phyloP scores from a whole-genome alignment of 2,888 invertebrate species.

The Liposcelis brunnea region DNA sequence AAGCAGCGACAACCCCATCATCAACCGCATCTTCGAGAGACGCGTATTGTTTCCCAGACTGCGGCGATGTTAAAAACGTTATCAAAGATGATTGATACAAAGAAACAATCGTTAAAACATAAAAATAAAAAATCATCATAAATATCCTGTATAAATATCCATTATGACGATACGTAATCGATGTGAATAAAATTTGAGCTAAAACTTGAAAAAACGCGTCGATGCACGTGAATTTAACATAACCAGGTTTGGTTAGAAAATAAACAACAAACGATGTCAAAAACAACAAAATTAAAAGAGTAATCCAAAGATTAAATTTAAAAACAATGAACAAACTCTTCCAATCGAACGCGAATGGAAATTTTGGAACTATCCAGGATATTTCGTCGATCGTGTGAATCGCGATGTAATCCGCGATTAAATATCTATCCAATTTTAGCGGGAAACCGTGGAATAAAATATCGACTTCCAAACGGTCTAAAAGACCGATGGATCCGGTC shows the following conservation, averaged over 20 bases:
- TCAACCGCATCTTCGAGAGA: too few species aligned
- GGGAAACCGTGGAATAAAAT: constrained; percentile 3
- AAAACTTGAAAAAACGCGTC: too few species aligned
- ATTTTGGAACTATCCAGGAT: neutral
- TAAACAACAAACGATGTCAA: neutral
- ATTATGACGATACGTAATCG: neutral
- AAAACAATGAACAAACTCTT: neutral
- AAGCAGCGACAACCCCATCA: too few species aligned
- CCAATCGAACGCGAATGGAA: neutral
- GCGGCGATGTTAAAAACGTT: too few species aligned
- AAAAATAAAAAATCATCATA: neutral
- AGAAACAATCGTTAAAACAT: too few species aligned
- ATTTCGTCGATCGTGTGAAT: neutral
- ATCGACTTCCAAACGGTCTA: neutral
- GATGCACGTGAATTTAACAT: too few species aligned
- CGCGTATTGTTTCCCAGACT: too few species aligned
- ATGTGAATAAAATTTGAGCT: neutral
- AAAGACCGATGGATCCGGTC: neutral
- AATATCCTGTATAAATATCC: too few species aligned
- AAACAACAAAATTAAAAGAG: neutral
- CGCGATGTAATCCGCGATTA: neutral
- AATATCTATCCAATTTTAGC: too few species aligned
- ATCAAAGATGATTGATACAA: too few species aligned
- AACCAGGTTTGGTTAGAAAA: neutral
- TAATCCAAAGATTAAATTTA: neutral